phyloP scores from a whole-genome alignment of 2,797 vertebrate species.

The Vipera ursinii region DNA sequence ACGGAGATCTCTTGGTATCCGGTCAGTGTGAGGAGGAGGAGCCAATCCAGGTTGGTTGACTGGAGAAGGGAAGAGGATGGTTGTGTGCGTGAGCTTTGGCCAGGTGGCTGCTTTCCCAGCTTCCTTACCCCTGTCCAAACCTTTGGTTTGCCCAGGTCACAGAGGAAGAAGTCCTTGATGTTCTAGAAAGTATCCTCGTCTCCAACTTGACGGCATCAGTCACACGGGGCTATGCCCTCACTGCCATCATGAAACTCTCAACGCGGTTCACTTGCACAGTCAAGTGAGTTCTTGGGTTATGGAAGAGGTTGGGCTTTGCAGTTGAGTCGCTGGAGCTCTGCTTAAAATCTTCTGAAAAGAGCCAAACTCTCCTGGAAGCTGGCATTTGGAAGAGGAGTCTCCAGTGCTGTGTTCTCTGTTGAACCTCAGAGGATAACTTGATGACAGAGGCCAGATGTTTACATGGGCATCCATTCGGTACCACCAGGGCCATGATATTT shows the following conservation, averaged over 20 bases:
- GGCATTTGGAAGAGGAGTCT: no score
- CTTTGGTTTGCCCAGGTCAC: constrained; percentile 79
- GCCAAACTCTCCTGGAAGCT: not conserved
- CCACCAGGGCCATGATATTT: not conserved
- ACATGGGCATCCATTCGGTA: not conserved
- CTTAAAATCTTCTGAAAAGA: no score
- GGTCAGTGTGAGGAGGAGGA: constrained; percentile 99
- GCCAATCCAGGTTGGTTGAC: constrained; percentile 88
- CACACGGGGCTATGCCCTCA: constrained; percentile 93
- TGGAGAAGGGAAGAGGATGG: not conserved
- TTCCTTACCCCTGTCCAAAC: not conserved
- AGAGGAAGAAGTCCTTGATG: constrained; percentile 97
- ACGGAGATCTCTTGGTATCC: constrained; percentile 94
- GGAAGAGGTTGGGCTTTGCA: not conserved
- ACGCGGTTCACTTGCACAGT: constrained; percentile 92
- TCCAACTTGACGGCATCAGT: constrained; percentile 95
- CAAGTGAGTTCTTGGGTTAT: constrained; percentile 80
- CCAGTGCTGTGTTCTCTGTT: not conserved
- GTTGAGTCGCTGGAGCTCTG: not conserved
- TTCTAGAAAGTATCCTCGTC: constrained; percentile 93
- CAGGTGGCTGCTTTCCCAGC: not conserved
- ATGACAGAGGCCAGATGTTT: not conserved
- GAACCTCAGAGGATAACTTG: not conserved
- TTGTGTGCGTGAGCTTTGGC: not conserved
- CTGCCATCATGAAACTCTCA: constrained; percentile 98